Conservation (phyloP, 2,888 invertebrate species). For the Leptinotarsa haldemani region DNA sequence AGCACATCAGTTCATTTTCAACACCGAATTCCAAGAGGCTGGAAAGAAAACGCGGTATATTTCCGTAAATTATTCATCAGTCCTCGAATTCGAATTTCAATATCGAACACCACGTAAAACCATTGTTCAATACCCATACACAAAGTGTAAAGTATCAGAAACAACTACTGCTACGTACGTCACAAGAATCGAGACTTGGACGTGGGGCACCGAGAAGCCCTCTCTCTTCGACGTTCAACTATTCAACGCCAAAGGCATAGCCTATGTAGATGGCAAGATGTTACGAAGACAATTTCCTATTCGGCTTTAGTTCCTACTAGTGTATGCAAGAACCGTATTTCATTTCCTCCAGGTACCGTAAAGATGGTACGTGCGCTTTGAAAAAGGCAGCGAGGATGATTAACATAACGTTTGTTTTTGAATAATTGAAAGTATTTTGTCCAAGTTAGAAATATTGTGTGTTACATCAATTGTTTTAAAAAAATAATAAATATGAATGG, state of each 20-base stretch:
- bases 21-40: not conserved
- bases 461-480: no score
- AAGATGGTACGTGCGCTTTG: constrained; percentile 28
- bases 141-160: constrained; percentile 41
- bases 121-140: constrained; percentile 32
- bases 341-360: constrained; percentile 34
- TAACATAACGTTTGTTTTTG: constrained; percentile 12
- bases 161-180: constrained; percentile 41
- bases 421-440: constrained; percentile 17
- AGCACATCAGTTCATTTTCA: constrained; percentile 1
- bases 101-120: constrained; percentile 27
- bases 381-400: constrained; percentile 24
- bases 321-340: constrained; percentile 31
- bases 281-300: constrained; percentile 33
- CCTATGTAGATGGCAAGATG: constrained; percentile 21
- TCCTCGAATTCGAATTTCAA: constrained; percentile 4
- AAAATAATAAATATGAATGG: no score
- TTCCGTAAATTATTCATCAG: constrained; percentile 13
- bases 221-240: constrained; percentile 33
- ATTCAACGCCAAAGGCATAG: constrained; percentile 28
- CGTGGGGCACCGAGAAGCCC: constrained; percentile 37
- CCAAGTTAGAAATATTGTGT: not conserved
- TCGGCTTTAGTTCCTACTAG: constrained; percentile 22
- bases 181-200: constrained; percentile 35
- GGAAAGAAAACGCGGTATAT: not conserved